Evolutionary conservation across 2,888 invertebrate genomes (phyloP).

Genomic region (Sphaerophoria rueppellii): DNA sequence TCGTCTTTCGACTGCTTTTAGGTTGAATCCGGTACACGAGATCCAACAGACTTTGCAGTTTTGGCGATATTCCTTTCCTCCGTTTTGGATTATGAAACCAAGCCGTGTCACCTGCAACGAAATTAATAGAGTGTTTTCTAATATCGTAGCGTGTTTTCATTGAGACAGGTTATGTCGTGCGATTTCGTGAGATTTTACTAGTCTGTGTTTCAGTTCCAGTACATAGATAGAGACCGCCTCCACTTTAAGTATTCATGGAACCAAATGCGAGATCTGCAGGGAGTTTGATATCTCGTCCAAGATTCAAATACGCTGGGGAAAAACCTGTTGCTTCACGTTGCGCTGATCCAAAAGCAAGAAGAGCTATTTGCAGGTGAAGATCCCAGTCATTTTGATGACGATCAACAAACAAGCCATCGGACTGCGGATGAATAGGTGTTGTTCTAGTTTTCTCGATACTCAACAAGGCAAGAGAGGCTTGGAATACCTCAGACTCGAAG

Average conservation of each 20-base stretch:
- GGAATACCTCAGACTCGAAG: not conserved
- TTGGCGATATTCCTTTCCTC: slow-evolving; percentile 3
- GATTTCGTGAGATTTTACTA: no score
- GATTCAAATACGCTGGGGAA: not conserved
- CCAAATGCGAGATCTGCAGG: slow-evolving; percentile 2
- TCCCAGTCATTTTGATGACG: slow-evolving; percentile 21
- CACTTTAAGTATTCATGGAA: not conserved
- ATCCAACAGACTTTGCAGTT: not conserved
- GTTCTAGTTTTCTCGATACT: not conserved
- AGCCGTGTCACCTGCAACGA: slow-evolving; percentile 1
- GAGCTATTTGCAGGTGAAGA: slow-evolving; percentile 1
- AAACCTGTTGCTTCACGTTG: slow-evolving; percentile 7
- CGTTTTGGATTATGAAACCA: slow-evolving; percentile 6
- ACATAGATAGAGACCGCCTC: not conserved
- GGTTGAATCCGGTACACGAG: not conserved
- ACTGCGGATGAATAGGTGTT: not conserved
- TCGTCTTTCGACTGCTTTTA: no score
- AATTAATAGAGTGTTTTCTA: not conserved
- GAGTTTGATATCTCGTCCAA: not conserved
- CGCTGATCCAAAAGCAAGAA: not conserved
- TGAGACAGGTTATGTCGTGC: not conserved
- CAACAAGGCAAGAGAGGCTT: not conserved
- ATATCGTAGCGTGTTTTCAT: no score
- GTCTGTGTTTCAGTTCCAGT: not conserved
- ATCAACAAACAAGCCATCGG: not conserved